phyloP scores from a whole-genome alignment of 2,113 vertebrate genomes.

The Neolamprologus fasciatus region DNA sequence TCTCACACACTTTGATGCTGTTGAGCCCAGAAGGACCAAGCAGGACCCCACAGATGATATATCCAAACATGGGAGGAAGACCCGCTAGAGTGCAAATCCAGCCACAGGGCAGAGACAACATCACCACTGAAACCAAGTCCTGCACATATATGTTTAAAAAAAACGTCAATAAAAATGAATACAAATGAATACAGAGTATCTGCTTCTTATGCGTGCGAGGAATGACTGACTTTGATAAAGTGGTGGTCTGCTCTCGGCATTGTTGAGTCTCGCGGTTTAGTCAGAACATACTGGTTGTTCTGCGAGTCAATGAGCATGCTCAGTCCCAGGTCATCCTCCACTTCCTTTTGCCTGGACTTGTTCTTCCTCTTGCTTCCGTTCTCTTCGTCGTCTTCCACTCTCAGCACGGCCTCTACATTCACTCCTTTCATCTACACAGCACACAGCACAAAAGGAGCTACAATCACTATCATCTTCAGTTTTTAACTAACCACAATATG shows the following conservation, averaged over 20 bases:
- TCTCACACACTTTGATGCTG: conserved; percentile 86
- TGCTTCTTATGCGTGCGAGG: accelerated
- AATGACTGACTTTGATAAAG: conserved; percentile 83
- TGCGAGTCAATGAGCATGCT: conserved; percentile 99
- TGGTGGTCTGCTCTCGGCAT: conserved; percentile 92
- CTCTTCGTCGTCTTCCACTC: conserved; percentile 91
- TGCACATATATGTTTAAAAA: conserved; percentile 26
- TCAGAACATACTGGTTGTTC: conserved; percentile 96
- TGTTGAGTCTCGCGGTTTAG: conserved; percentile 92
- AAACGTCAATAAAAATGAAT: accelerated
- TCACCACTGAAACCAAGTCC: conserved; percentile 91
- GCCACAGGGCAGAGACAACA: conserved; percentile 91
- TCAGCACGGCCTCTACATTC: conserved; percentile 93
- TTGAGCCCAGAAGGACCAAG: conserved; percentile 93
- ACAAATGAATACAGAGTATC: background rate
- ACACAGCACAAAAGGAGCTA: background rate
- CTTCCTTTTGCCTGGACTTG: conserved; percentile 73
- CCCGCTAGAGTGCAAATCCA: conserved; percentile 87
- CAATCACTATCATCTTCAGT: background rate
- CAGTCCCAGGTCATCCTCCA: conserved; percentile 84
- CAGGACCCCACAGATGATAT: conserved; percentile 91
- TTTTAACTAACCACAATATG: accelerated
- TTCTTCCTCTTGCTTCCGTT: conserved; percentile 82
- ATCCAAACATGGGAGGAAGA: conserved; percentile 95
- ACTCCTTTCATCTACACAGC: conserved; percentile 83